Conservation (phyloP, 30 jellyfish, hydroid and myxozoan genomes). For the Rhopilema esculentum region DNA sequence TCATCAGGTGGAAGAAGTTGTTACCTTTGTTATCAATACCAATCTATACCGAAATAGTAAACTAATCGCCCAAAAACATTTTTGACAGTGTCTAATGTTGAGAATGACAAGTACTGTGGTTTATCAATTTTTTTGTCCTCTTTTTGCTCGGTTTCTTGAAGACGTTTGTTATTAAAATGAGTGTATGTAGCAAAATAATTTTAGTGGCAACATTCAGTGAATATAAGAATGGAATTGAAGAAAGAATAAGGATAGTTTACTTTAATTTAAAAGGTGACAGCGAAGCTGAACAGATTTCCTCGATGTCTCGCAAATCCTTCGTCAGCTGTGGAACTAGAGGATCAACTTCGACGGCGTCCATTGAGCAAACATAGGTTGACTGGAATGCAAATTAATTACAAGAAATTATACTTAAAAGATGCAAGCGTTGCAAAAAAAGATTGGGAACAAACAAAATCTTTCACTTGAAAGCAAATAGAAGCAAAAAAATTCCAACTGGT, state of each 20-base stretch:
- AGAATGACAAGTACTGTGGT: too few relatives aligned
- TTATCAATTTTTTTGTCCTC: too few relatives aligned
- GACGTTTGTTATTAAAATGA: too few relatives aligned
- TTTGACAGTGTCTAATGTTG: too few relatives aligned
- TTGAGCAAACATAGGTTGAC: constrained; percentile 88
- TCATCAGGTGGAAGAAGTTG: too few relatives aligned
- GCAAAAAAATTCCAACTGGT: neutral
- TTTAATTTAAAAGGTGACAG: constrained; percentile 71
- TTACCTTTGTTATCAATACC: too few relatives aligned
- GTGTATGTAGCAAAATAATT: too few relatives aligned
- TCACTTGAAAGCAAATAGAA: neutral
- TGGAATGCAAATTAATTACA: neutral
- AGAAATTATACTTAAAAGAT: neutral
- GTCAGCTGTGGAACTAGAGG: constrained; percentile 92
- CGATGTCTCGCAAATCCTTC: constrained; percentile 95
- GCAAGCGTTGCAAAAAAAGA: neutral
- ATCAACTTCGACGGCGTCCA: constrained; percentile 97
- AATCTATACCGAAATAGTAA: too few relatives aligned
- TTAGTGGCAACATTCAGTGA: too few relatives aligned
- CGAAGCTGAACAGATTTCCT: constrained; percentile 85
- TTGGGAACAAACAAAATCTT: too few relatives aligned
- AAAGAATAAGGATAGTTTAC: constrained; percentile 18
- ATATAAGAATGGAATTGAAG: neutral
- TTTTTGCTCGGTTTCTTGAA: too few relatives aligned
- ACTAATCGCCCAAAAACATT: too few relatives aligned